Percentiles rank a stretch among this genome's conserved stretches.
phyloP scores from a whole-genome alignment of 2,888 invertebrate genomes.

The Hemaris fuciformis region DNA sequence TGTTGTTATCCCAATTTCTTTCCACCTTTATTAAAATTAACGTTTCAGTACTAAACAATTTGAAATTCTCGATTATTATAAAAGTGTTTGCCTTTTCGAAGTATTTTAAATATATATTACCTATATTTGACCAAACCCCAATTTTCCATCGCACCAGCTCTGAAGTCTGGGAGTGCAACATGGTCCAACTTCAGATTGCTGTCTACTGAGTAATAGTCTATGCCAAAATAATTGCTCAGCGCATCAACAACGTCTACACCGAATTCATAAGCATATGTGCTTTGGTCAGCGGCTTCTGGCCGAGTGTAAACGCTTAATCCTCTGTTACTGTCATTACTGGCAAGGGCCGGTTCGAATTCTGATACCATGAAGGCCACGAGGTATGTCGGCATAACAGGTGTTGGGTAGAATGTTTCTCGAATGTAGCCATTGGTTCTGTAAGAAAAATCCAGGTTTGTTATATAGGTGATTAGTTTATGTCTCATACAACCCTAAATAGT shows the following conservation, averaged over 20 bases:
- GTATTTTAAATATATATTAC: slow-evolving; percentile 48
- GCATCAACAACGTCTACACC: slow-evolving; percentile 75
- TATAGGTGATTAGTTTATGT: background rate
- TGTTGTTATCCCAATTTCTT: too few relatives aligned
- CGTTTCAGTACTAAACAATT: background rate
- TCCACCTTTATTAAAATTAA: background rate
- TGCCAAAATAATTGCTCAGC: slow-evolving; percentile 81
- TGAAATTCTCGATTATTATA: background rate
- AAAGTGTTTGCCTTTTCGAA: background rate
- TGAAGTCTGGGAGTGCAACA: slow-evolving; percentile 92
- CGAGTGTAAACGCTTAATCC: slow-evolving; percentile 85
- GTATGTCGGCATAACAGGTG: slow-evolving; percentile 90
- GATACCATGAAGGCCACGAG: slow-evolving; percentile 91
- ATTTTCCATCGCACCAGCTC: slow-evolving; percentile 94
- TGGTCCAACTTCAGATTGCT: slow-evolving; percentile 89
- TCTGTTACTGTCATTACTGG: slow-evolving; percentile 39
- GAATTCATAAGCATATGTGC: slow-evolving; percentile 84
- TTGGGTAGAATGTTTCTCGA: slow-evolving; percentile 80
- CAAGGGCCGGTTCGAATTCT: slow-evolving; percentile 80
- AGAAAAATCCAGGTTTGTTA: too few relatives aligned
- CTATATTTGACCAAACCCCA: slow-evolving; percentile 94
- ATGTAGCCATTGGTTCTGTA: slow-evolving; percentile 82
- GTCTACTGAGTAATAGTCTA: slow-evolving; percentile 75
- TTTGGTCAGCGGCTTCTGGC: slow-evolving; percentile 84
- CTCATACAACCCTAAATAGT: too few relatives aligned